phyloP scores from a whole-genome alignment of 2,797 vertebrate genomes.

The Coilia nasus region DNA sequence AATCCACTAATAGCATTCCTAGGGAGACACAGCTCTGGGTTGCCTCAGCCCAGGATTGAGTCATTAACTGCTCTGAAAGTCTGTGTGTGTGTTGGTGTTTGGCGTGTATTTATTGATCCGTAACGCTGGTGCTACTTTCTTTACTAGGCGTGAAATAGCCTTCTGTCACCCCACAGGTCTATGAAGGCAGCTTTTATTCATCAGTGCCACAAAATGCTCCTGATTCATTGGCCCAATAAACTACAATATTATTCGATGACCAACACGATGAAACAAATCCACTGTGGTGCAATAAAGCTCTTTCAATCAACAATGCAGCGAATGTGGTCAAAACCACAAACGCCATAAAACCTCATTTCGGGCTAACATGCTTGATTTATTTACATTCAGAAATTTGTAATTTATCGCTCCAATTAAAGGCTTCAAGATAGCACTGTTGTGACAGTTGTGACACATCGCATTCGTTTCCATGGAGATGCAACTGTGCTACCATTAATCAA shows the following conservation, averaged over 20 bases:
- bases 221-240: conserved; percentile 57
- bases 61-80: conserved; percentile 13
- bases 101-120: conserved; percentile 55
- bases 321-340: not conserved
- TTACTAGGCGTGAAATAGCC: conserved; percentile 60
- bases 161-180: conserved; percentile 54
- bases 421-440: not conserved
- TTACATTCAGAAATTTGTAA: conserved; percentile 4
- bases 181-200: conserved; percentile 53
- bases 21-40: not conserved
- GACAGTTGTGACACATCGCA: not conserved
- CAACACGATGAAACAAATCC: conserved; percentile 31
- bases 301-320: not conserved
- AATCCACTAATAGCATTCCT: not conserved
- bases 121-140: conserved; percentile 55
- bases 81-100: conserved; percentile 29
- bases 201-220: conserved; percentile 41
- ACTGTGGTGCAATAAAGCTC: not conserved
- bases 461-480: not conserved
- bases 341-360: not conserved
- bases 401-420: not conserved
- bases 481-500: not conserved
- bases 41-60: not conserved
- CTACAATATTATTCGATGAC: conserved; percentile 29
- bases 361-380: conserved; percentile 9